These are phyloP conservation scores for Lordiphosa clarofinis DNA, from an alignment of 1,140 invertebrate species.

Conservation along the genomic window DNA sequence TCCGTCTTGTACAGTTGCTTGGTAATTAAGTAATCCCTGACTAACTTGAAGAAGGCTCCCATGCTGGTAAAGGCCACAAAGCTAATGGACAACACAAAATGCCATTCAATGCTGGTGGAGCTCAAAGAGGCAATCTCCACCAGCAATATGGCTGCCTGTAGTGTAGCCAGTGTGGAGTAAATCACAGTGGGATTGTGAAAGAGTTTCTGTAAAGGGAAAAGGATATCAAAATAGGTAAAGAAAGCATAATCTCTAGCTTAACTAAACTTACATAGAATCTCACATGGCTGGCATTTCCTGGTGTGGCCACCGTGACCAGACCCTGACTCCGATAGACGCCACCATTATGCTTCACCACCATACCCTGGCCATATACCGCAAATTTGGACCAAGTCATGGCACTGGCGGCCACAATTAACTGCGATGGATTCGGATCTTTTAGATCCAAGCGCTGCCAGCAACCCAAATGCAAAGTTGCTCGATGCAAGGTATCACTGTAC, in stretches of 20 bases:
- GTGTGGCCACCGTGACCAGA: conserved; percentile 87
- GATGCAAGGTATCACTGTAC: conserved; percentile 93
- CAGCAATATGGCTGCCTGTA: conserved; percentile 87
- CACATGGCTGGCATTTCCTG: conserved; percentile 89
- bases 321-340: conserved; percentile 90
- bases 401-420: conserved; percentile 52
- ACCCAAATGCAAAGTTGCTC: conserved; percentile 93
- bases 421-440: conserved; percentile 41
- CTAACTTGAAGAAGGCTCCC: conserved; percentile 93
- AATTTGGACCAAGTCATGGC: conserved; percentile 84
- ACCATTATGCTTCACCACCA: conserved; percentile 88
- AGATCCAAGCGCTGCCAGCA: conserved; percentile 86
- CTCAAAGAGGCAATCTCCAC: conserved; percentile 89
- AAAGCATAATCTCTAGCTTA: background rate
- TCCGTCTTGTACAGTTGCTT: conserved; percentile 90
- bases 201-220: conserved; percentile 85
- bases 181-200: conserved; percentile 93
- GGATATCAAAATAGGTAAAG: no score
- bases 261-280: conserved; percentile 89
- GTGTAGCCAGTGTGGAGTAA: conserved; percentile 86
- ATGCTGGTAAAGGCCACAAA: conserved; percentile 94
- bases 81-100: conserved; percentile 92
- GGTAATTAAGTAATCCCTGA: conserved; percentile 91
- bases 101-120: conserved; percentile 90
- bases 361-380: conserved; percentile 88